Evolutionary conservation across 2,888 invertebrate species (phyloP).

Genomic region (Tachina grossa): DNA sequence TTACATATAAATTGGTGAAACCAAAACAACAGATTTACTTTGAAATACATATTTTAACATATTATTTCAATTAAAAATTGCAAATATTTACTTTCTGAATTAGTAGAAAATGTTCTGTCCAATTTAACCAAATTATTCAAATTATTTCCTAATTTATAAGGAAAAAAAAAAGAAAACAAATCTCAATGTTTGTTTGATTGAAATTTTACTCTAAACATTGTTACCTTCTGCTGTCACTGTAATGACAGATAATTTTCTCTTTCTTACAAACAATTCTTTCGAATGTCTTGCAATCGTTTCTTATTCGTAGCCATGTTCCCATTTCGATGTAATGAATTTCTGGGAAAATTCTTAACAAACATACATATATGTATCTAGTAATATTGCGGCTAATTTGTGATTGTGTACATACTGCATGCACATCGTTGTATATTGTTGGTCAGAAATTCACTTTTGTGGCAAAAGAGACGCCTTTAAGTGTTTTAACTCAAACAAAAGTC

Average conservation of each 20-base stretch:
- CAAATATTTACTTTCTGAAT: slow-evolving; percentile 59
- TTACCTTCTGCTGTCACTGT: slow-evolving; percentile 49
- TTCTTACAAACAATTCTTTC: neutral
- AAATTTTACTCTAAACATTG: slow-evolving; percentile 58
- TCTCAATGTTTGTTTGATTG: slow-evolving; percentile 9
- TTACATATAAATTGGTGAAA: neutral
- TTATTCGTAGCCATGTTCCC: slow-evolving; percentile 1
- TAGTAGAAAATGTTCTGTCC: too few species aligned
- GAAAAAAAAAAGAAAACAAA: neutral
- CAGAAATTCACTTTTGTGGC: slow-evolving; percentile 4
- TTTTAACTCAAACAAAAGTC: slow-evolving; percentile 49
- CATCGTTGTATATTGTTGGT: neutral
- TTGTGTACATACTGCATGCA: neutral
- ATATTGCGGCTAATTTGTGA: slow-evolving; percentile 62
- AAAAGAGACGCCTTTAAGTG: slow-evolving; percentile 66
- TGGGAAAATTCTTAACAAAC: slow-evolving; percentile 48
- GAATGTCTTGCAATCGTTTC: neutral
- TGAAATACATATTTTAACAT: slow-evolving; percentile 33
- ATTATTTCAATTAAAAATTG: slow-evolving; percentile 57
- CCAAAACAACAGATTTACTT: neutral
- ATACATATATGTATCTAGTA: too few species aligned
- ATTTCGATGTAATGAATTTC: slow-evolving; percentile 24
- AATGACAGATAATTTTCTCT: slow-evolving; percentile 28
- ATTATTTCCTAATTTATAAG: slow-evolving; percentile 20
- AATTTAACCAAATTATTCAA: slow-evolving; percentile 16